phyloP scores from a whole-genome alignment of 2,113 vertebrate genomes.

The Lophius piscatorius region DNA sequence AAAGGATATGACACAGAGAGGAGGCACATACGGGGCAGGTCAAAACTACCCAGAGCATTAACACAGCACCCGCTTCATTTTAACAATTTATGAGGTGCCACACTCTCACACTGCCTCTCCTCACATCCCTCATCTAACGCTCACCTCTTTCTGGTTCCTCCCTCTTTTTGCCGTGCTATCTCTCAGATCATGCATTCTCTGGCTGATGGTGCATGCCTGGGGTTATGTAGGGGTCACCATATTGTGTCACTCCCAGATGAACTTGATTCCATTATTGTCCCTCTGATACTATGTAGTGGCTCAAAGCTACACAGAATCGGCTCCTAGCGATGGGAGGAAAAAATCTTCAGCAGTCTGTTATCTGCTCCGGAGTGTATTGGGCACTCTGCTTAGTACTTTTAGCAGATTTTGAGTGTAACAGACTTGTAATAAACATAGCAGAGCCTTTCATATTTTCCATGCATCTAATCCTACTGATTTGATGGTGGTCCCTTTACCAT shows the following conservation, averaged over 20 bases:
- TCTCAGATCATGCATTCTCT: conserved; percentile 35
- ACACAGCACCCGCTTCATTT: conserved; percentile 78
- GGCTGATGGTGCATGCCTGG: conserved; percentile 35
- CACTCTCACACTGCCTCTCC: conserved; percentile 23
- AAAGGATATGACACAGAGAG: background rate
- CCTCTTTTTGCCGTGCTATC: conserved; percentile 40
- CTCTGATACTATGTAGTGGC: conserved; percentile 51
- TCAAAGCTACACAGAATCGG: conserved; percentile 66
- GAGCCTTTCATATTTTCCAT: conserved; percentile 25
- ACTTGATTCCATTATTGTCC: conserved; percentile 70
- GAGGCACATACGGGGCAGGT: conserved; percentile 7
- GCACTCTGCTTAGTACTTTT: conserved; percentile 33
- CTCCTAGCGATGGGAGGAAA: conserved; percentile 43
- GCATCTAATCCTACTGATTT: conserved; percentile 43
- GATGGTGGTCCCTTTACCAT: too few species aligned
- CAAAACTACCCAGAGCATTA: conserved; percentile 38
- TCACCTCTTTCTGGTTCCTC: conserved; percentile 8
- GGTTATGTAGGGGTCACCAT: conserved; percentile 59
- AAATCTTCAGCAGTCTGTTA: conserved; percentile 46
- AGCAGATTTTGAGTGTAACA: conserved; percentile 54
- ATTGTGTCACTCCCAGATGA: conserved; percentile 67
- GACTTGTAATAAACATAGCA: conserved; percentile 39
- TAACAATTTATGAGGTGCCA: conserved; percentile 70
- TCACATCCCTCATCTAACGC: conserved; percentile 12
- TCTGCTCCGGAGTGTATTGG: conserved; percentile 48